These are phyloP conservation scores for Montipora foliosa DNA, from an alignment of 64 coral and sea anemone species.

Conservation along the genomic window DNA sequence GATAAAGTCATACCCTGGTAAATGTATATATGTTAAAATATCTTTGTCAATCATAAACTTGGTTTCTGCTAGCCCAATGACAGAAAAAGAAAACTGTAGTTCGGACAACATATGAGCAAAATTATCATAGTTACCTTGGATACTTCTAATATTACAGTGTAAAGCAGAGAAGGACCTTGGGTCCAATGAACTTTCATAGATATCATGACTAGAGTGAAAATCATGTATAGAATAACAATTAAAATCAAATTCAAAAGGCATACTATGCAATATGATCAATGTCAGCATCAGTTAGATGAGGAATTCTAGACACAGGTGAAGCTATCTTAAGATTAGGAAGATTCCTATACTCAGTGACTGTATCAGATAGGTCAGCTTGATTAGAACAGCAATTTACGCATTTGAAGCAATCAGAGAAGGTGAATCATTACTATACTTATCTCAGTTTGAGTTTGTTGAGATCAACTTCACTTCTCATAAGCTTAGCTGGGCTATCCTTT, in stretches of 20 bases:
- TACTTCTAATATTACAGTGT: constrained; percentile 72
- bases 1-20: constrained; percentile 52
- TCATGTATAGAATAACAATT: neutral
- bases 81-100: constrained; percentile 53
- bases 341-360: too few species aligned
- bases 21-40: neutral
- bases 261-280: neutral
- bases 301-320: constrained; percentile 23
- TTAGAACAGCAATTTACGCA: too few species aligned
- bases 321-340: constrained; percentile 18
- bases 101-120: constrained; percentile 40
- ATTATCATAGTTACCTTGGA: constrained; percentile 49
- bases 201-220: neutral
- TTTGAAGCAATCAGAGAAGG: too few species aligned
- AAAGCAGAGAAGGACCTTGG: constrained; percentile 46
- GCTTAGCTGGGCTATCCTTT: too few species aligned
- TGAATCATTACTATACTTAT: too few species aligned
- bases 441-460: too few species aligned
- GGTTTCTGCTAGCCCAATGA: constrained; percentile 78
- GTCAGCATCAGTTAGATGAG: constrained; percentile 9
- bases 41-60: constrained; percentile 37
- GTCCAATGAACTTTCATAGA: neutral
- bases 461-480: too few species aligned
- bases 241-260: neutral
- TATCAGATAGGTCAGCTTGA: too few species aligned